A percentile compares a stretch with the other conserved stretches of the same genome.
phyloP scores from a whole-genome alignment of 1,140 invertebrate genomes.

The Bombus balteatus region DNA sequence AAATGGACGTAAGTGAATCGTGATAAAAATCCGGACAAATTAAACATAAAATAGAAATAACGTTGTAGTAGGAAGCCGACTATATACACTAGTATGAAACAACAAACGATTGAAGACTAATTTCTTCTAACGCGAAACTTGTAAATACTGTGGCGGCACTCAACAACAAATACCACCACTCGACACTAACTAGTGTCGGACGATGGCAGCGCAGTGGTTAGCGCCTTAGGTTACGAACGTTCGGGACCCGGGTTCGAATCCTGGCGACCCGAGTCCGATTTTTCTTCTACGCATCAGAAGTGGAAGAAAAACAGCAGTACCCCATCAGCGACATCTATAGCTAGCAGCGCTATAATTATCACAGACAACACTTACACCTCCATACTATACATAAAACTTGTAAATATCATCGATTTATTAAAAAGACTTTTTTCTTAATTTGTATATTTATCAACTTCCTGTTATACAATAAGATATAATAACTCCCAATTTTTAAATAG shows the following conservation, averaged over 20 bases:
- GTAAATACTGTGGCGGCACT: slow-evolving; percentile 15
- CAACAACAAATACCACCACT: too few species aligned
- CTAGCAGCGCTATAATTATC: too few species aligned
- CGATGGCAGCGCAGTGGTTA: too few species aligned
- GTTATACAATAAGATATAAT: not conserved
- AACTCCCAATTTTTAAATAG: slow-evolving; percentile 46
- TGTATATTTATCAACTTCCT: not conserved
- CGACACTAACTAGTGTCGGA: too few species aligned
- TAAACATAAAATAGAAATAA: not conserved
- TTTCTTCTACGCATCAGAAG: too few species aligned
- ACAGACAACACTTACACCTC: too few species aligned
- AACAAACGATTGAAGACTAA: not conserved
- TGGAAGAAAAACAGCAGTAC: too few species aligned
- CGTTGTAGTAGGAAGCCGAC: not conserved
- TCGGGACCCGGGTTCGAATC: too few species aligned
- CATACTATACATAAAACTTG: not conserved
- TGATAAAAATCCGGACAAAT: slow-evolving; percentile 59
- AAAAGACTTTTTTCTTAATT: slow-evolving; percentile 21
- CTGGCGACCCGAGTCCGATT: too few species aligned
- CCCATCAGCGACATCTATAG: too few species aligned
- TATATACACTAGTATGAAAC: not conserved
- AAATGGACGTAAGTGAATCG: slow-evolving; percentile 81
- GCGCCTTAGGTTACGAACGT: too few species aligned
- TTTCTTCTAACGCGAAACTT: not conserved
- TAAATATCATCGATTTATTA: slow-evolving; percentile 34